Evolutionary conservation across 2,113 vertebrate species (phyloP).

Genomic region (Hydrochoerus hydrochaeris): DNA sequence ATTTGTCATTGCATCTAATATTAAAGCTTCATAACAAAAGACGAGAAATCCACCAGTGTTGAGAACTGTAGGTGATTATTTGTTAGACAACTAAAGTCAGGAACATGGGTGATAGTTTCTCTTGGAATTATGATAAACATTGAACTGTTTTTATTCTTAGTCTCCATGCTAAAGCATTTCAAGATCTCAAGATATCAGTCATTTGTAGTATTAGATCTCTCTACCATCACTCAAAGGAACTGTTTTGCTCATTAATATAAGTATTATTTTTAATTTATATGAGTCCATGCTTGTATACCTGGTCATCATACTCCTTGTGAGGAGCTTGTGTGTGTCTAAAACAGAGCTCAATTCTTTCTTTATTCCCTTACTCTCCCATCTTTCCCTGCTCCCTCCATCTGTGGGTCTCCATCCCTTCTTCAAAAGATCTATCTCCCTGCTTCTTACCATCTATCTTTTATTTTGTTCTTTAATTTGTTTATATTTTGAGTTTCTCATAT

Average conservation of each 20-base stretch:
- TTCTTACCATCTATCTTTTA: background rate
- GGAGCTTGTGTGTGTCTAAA: background rate
- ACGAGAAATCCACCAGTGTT: background rate
- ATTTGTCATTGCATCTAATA: background rate
- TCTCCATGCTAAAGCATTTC: background rate
- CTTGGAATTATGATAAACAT: background rate
- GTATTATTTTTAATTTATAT: background rate
- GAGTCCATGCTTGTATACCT: background rate
- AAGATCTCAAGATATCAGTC: background rate
- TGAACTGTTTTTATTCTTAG: background rate
- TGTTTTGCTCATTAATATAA: background rate
- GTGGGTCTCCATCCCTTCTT: background rate
- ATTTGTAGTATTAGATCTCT: background rate
- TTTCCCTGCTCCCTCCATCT: background rate
- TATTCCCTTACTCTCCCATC: background rate
- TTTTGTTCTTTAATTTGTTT: background rate
- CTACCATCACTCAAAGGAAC: background rate
- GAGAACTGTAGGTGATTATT: background rate
- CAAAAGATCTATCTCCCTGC: background rate
- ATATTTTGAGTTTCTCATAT: background rate
- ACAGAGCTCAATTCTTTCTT: background rate
- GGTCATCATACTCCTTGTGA: background rate
- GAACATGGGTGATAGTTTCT: background rate
- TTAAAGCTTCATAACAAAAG: background rate
- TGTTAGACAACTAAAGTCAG: background rate